Evolutionary conservation across 2,113 vertebrate species (phyloP).

Genomic region (Diglossa brunneiventris): DNA sequence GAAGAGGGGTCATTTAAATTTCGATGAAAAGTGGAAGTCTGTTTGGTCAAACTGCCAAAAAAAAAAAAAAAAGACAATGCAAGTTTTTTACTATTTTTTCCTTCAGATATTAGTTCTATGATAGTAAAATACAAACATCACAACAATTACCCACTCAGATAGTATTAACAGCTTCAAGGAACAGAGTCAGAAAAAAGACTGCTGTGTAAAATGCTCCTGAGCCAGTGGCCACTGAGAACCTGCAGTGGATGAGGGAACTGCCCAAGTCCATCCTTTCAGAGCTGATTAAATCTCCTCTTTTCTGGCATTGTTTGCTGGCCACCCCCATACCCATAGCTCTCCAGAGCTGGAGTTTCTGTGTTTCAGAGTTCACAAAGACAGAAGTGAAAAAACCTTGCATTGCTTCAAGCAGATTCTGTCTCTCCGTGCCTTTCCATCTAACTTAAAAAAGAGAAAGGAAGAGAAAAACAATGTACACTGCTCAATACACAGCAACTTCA

Average conservation of each 20-base stretch:
- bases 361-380: neutral
- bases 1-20: neutral
- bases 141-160: neutral
- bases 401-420: neutral
- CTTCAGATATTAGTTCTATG: neutral
- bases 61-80: rapidly evolving
- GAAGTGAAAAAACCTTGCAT: neutral
- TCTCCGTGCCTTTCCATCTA: neutral
- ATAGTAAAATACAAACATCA: neutral
- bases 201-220: neutral
- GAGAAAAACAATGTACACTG: neutral
- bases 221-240: neutral
- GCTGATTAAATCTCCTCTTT: neutral
- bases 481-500: neutral
- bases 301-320: neutral
- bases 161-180: neutral
- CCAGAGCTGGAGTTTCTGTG: neutral
- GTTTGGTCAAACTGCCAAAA: neutral
- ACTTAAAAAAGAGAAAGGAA: neutral
- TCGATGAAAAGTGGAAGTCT: neutral
- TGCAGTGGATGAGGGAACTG: neutral
- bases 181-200: neutral
- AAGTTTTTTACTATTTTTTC: neutral
- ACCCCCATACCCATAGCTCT: neutral
- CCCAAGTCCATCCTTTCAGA: neutral